Evolutionary conservation across 1,140 invertebrate genomes (phyloP), one percentile per base, ranked within the genome.

Genomic region (Apis cerana): DNA sequence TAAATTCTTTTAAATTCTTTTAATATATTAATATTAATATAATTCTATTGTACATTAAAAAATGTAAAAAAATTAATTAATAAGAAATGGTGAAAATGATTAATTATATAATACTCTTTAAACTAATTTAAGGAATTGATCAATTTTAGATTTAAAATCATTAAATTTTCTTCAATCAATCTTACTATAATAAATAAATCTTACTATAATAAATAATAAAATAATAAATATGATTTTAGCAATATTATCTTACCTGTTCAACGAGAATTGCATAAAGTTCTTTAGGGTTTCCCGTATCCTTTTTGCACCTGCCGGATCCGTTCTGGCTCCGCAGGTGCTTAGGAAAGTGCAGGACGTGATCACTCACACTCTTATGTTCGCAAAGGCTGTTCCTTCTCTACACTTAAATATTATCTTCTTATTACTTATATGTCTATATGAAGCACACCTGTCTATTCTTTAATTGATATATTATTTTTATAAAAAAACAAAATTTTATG

Each of bases 281-380:
- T 75, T 62, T 43, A n/a, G 21, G 72, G 61, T 65, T 62, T 69
- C 67, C 8, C 23, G 27, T 83, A 79, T 80, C 58, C 68, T 71
- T 72, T n/a, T 70, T 82, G 84, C 87, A 88, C 87, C 87, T 89
- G 88, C 84, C 84, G 76, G 76, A 80, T 84, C 67, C 50, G 67
- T 69, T 69, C 52, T 80, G 78, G 50, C 76, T 72, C 68, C 69
- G 88, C 88, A 88, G 87, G 84, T 89, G 88, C 75, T 86, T 89
- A 84, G 87, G 62, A 82, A 80, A 84, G 72, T 59, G 67, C 75
- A 85, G 81, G 85, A 84, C 82, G 68, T 62, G 81, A 75, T 75
- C 76, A 68, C 54, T 84, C 43, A 56, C 59, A 58, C 56, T 77
- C 62, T 59, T 43, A 11, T 33, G n/a, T 27, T 77, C 52, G 56